Percentiles rank a stretch among this genome's conserved stretches.
phyloP scores from a whole-genome alignment of 2,888 invertebrate genomes.

The Xanthorhoe spadicearia region DNA sequence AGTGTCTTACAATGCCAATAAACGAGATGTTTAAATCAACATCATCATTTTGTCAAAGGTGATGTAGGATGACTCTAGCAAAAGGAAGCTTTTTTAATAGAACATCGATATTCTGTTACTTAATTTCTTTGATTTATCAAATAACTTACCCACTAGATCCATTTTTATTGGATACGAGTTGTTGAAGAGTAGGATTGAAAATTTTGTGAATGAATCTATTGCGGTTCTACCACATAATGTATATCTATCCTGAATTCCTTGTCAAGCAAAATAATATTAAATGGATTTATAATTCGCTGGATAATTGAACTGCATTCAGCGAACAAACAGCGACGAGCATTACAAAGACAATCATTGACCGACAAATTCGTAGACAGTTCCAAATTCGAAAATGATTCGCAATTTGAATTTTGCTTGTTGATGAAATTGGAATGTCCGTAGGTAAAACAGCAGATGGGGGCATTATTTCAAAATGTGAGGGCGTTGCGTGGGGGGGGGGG shows the following conservation, averaged over 20 bases:
- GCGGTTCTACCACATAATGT: not conserved
- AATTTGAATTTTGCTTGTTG: constrained; percentile 39
- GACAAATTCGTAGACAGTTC: constrained; percentile 24
- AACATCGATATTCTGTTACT: too few relatives aligned
- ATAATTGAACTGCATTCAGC: not conserved
- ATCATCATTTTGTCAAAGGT: too few relatives aligned
- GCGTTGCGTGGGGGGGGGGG: constrained; percentile 62
- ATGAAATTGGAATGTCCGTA: constrained; percentile 59
- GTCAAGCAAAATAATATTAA: not conserved
- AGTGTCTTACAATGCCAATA: not conserved
- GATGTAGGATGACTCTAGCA: too few relatives aligned
- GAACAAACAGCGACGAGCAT: not conserved
- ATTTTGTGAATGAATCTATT: too few relatives aligned
- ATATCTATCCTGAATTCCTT: not conserved
- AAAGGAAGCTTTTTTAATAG: too few relatives aligned
- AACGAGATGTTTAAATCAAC: not conserved
- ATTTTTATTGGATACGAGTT: too few relatives aligned
- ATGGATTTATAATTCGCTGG: not conserved
- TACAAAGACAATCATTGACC: constrained; percentile 21
- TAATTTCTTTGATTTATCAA: too few relatives aligned
- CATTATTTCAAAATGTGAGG: constrained; percentile 80
- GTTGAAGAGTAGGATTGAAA: too few relatives aligned
- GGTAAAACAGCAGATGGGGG: constrained; percentile 64
- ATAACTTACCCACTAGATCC: too few relatives aligned
- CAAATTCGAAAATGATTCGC: constrained; percentile 30